Evolutionary conservation across 2,888 invertebrate genomes (phyloP), one percentile per base, ranked within the genome.

Genomic region (Eretmocerus hayati): DNA sequence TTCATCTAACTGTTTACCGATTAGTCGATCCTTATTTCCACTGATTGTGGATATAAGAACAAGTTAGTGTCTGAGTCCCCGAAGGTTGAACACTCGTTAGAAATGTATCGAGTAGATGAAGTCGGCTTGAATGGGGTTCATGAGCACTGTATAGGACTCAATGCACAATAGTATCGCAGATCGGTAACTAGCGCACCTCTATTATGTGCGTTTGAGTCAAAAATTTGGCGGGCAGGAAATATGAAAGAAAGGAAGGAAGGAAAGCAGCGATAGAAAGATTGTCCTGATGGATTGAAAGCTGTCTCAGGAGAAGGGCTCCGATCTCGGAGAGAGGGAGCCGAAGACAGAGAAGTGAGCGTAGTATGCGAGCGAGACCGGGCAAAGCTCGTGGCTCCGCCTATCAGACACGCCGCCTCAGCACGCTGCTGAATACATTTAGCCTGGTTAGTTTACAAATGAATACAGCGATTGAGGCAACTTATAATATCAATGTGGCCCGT

Each of bases 381-480:
- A 37, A n/a, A 5, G 23, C 16, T 5, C 16, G 63, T 65, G 68
- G 69, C 71, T 69, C 69, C 71, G 70, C 70, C 71, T 69, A 69
- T 70, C 66, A 37, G 41, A 64, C 61, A 65, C 67, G 67, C 36
- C 44, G 31, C 66, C 65, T 66, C 65, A 65, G 66, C 66, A 67
- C 66, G 64, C 65, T 66, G 66, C 69, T 71, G 71, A 71, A 70
- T 71, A 71, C 68, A 71, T 71, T 69, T 70, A 69, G 69, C 68
- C 69, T 70, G 73, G 73, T 75, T 74, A 78, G 79, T 79, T 80
- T 78, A 80, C 79, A 80, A 80, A 80, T 80, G 79, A 80, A 80
- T 79, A 79, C 79, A 80, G 79, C 79, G 79, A 80, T 80, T 79
- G 79, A 79, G 78, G 78, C 78, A 78, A 80, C 78, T 80, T 80